Percentiles rank a stretch among this genome's conserved stretches.
These are phyloP conservation scores for Lissocephala sabroskyi DNA, from an alignment of 2,888 invertebrate genomes.

Conservation along the genomic window DNA sequence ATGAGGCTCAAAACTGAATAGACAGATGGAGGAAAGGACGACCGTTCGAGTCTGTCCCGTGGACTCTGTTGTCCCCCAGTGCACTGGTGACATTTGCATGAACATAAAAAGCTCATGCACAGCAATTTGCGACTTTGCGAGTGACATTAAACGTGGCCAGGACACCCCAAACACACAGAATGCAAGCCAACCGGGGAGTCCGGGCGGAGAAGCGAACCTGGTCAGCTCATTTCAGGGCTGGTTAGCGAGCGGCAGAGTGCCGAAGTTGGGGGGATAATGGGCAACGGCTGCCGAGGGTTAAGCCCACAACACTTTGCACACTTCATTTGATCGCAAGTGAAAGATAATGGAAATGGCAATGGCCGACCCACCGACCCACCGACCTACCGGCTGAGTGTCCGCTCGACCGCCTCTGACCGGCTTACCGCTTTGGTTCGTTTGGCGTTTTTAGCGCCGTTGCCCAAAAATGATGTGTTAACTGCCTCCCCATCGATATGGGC, in stretches of 20 bases:
- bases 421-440: too few species aligned
- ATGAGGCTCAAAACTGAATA: too few species aligned
- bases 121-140: slow-evolving; percentile 67
- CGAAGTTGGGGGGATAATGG: not conserved
- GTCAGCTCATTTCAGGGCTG: slow-evolving; percentile 25
- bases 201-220: too few species aligned
- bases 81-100: slow-evolving; percentile 60
- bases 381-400: too few species aligned
- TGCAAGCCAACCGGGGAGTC: not conserved
- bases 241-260: not conserved
- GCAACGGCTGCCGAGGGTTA: slow-evolving; percentile 1
- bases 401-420: too few species aligned
- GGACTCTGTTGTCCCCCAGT: too few species aligned
- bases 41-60: too few species aligned
- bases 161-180: slow-evolving; percentile 9
- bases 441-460: slow-evolving; percentile 15
- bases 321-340: slow-evolving; percentile 65
- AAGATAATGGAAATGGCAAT: slow-evolving; percentile 49
- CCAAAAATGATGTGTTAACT: slow-evolving; percentile 60
- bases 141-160: slow-evolving; percentile 64
- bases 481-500: too few species aligned
- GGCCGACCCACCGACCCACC: too few species aligned
- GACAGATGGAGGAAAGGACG: too few species aligned
- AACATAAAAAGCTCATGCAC: slow-evolving; percentile 68
- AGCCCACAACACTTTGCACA: slow-evolving; percentile 46